phyloP scores from a whole-genome alignment of 2,113 vertebrate species.

The Meleagris gallopavo region DNA sequence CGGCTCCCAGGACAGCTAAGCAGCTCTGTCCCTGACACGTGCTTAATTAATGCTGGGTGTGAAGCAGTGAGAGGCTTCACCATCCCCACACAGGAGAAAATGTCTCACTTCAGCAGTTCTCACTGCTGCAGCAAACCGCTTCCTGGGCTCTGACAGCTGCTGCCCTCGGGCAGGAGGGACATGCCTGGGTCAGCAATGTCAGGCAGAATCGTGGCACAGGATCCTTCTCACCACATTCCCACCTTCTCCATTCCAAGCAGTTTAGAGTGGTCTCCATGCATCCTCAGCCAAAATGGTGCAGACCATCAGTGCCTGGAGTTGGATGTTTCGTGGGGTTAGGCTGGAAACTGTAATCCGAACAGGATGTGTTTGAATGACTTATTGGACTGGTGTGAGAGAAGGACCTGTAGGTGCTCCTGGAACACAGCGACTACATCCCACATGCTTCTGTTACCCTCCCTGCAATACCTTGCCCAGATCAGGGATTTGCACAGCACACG shows the following conservation, averaged over 20 bases:
- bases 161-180: background rate
- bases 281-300: background rate
- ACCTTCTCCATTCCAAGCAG: accelerated
- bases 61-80: background rate
- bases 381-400: background rate
- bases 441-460: background rate
- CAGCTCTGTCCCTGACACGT: background rate
- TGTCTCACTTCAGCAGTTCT: background rate
- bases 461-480: background rate
- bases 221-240: background rate
- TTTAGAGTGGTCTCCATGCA: accelerated
- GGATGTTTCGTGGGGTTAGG: accelerated
- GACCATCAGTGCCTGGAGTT: background rate
- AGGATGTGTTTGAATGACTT: background rate
- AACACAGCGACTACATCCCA: background rate
- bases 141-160: slow-evolving; percentile 11
- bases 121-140: background rate
- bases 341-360: background rate
- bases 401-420: background rate
- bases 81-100: background rate
- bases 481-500: background rate
- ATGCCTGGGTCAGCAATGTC: background rate
- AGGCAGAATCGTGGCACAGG: background rate
- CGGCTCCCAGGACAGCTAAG: background rate
- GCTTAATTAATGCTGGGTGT: slow-evolving; percentile 1